These are phyloP conservation scores for Hydrozoanthus tunicans DNA, from an alignment of 64 coral and sea anemone species.

Conservation along the genomic window DNA sequence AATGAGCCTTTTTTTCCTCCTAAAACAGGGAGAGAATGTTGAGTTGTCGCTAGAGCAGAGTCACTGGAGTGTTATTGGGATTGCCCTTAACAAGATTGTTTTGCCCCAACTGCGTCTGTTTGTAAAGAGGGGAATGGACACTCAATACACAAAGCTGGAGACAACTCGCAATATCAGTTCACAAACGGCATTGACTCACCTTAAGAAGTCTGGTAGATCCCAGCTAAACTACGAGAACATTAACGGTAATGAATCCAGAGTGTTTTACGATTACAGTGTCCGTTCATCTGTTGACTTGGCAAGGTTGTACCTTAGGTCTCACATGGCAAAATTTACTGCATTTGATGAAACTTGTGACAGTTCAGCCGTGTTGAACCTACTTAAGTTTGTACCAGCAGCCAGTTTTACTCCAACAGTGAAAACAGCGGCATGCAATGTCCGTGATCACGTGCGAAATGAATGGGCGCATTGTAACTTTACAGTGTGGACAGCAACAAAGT, in stretches of 20 bases:
- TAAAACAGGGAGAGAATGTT: no score
- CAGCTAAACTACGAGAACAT: no score
- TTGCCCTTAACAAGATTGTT: not conserved
- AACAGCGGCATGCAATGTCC: not conserved
- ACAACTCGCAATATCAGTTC: not conserved
- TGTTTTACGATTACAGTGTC: constrained; percentile 23
- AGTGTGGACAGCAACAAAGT: constrained; percentile 3
- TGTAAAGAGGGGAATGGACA: not conserved
- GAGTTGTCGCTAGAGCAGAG: not conserved
- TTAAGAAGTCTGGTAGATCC: no score
- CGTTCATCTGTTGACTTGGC: constrained; percentile 1
- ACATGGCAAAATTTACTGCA: constrained; percentile 43
- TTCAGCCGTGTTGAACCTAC: constrained; percentile 4
- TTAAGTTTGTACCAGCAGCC: not conserved
- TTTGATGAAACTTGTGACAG: constrained; percentile 30
- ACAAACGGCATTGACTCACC: not conserved
- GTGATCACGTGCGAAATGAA: constrained; percentile 39
- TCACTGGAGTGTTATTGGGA: not conserved
- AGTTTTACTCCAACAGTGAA: not conserved
- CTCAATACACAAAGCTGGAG: not conserved
- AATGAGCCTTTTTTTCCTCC: no score
- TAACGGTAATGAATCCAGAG: not conserved
- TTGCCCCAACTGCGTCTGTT: not conserved
- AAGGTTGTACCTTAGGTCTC: constrained; percentile 27
- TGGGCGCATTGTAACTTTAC: constrained; percentile 53